A percentile compares a stretch with the other conserved stretches of the same genome.
These are phyloP conservation scores for silkworm (Bombyx mori) DNA, from an alignment of 1,140 invertebrate species.

Conservation along the genomic window DNA sequence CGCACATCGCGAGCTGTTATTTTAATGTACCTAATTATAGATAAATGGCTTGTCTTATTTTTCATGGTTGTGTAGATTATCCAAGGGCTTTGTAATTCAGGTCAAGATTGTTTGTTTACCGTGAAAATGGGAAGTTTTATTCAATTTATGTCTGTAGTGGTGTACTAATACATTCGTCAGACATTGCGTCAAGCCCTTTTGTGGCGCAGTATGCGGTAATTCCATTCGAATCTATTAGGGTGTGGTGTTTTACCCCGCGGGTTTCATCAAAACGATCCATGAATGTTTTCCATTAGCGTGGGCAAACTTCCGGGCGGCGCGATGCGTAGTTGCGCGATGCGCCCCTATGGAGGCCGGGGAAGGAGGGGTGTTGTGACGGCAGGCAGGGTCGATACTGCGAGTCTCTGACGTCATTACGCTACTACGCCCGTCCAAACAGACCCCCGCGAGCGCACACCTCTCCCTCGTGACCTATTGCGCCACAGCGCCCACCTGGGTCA, in stretches of 20 bases:
- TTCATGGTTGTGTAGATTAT: too few relatives aligned
- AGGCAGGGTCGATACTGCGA: slow-evolving; percentile 51
- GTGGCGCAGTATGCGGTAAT: slow-evolving; percentile 4
- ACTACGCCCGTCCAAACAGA: slow-evolving; percentile 63
- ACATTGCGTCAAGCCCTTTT: slow-evolving; percentile 5
- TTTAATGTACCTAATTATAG: too few relatives aligned
- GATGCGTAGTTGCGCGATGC: slow-evolving; percentile 21
- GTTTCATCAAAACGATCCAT: slow-evolving; percentile 25
- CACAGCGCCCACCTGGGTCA: slow-evolving; percentile 61
- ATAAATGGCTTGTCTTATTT: too few relatives aligned
- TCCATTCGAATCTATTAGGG: slow-evolving; percentile 13
- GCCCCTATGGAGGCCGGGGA: slow-evolving; percentile 20
- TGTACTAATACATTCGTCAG: too few relatives aligned
- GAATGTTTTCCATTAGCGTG: slow-evolving; percentile 23
- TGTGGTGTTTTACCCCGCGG: slow-evolving; percentile 12
- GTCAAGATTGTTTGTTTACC: too few relatives aligned
- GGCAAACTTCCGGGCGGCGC: slow-evolving; percentile 23
- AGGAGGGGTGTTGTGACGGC: slow-evolving; percentile 57
- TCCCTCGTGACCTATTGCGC: slow-evolving; percentile 61
- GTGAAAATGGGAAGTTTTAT: too few relatives aligned
- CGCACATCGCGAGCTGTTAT: too few relatives aligned
- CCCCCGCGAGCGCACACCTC: slow-evolving; percentile 30
- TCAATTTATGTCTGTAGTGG: too few relatives aligned
- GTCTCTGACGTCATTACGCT: slow-evolving; percentile 63
- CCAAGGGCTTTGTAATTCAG: too few relatives aligned